phyloP scores from a whole-genome alignment of 2,888 invertebrate genomes.

The Tetragnatha montana region DNA sequence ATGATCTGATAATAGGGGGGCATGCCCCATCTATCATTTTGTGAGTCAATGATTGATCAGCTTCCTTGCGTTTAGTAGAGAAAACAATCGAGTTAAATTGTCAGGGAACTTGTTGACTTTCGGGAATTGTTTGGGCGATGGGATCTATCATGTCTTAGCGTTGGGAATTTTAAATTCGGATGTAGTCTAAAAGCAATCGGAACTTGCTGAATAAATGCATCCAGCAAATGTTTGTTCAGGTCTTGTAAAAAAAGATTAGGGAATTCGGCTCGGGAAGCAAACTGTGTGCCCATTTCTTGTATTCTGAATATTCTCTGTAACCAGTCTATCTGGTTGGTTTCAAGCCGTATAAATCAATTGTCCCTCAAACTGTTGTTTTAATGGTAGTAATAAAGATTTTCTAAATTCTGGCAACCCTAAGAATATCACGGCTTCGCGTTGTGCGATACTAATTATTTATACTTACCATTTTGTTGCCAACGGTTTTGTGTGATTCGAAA shows the following conservation, averaged over 20 bases:
- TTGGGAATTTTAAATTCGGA: not conserved
- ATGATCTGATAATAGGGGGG: conserved; percentile 55
- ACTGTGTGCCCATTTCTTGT: no score
- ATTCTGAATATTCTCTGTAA: no score
- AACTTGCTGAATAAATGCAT: not conserved
- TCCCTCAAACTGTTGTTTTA: no score
- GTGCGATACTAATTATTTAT: no score
- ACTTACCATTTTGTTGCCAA: no score
- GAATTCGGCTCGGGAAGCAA: no score
- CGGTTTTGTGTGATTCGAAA: no score
- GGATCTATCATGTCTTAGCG: not conserved
- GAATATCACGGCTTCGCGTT: no score
- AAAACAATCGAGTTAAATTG: not conserved
- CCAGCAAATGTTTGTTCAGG: not conserved
- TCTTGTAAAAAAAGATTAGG: not conserved
- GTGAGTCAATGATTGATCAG: conserved; percentile 61
- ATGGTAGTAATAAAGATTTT: no score
- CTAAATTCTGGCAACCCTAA: no score
- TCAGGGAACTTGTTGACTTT: not conserved
- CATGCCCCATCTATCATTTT: conserved; percentile 53
- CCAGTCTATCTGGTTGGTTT: no score
- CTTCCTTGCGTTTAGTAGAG: conserved; percentile 6
- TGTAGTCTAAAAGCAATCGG: not conserved
- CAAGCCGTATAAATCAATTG: no score
- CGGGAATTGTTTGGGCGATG: not conserved